Conservation (phyloP, 2,888 invertebrate species). For the Polyommatus iphigenia region DNA sequence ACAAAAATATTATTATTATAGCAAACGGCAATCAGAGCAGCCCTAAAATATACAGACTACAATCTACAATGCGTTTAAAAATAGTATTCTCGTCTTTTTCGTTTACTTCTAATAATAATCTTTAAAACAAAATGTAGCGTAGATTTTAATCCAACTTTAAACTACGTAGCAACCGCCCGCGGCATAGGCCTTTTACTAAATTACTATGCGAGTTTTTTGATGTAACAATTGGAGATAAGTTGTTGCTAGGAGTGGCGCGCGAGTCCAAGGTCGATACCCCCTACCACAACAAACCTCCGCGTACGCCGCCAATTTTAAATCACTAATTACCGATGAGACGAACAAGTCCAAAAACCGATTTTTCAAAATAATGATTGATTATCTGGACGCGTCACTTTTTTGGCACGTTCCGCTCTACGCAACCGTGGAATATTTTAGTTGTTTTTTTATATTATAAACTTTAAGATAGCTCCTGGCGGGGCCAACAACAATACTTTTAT, state of each 20-base stretch:
- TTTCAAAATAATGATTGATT: background rate
- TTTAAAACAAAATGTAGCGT: slow-evolving; percentile 3
- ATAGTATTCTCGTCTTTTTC: background rate
- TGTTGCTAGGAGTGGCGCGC: slow-evolving; percentile 48
- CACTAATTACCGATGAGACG: slow-evolving; percentile 40
- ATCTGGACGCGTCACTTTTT: slow-evolving; percentile 8
- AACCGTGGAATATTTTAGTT: background rate
- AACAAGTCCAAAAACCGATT: background rate
- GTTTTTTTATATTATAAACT: background rate
- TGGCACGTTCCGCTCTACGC: slow-evolving; percentile 6
- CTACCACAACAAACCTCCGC: slow-evolving; percentile 58
- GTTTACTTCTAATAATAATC: background rate
- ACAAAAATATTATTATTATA: background rate
- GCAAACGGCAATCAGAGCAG: background rate
- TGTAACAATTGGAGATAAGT: slow-evolving; percentile 46
- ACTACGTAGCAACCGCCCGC: slow-evolving; percentile 28
- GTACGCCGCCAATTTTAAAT: slow-evolving; percentile 72
- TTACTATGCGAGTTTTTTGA: slow-evolving; percentile 40
- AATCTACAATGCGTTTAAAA: too few species aligned
- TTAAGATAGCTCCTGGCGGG: too few species aligned
- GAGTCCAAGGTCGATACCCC: slow-evolving; percentile 69
- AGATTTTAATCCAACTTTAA: background rate
- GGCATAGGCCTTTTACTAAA: slow-evolving; percentile 7
- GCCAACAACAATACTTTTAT: too few species aligned
- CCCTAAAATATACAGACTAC: too few species aligned